Conservation (phyloP, 2,888 invertebrate species). For the Drosophila recens region DNA sequence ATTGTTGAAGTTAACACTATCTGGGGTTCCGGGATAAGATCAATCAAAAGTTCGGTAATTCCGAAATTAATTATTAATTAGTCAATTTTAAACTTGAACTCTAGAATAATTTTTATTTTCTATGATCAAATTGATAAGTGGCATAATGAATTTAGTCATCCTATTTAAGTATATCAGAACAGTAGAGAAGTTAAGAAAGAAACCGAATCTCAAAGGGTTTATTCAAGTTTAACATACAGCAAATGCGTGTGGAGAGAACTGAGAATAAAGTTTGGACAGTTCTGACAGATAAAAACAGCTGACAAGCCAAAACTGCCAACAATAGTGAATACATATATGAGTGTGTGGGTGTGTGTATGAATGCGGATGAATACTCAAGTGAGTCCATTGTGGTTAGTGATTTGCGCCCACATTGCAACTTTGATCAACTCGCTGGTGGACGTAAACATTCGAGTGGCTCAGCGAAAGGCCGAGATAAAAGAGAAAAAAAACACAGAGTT, state of each 20-base stretch:
- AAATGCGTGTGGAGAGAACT: neutral
- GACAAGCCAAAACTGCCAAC: slow-evolving; percentile 28
- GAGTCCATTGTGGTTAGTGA: slow-evolving; percentile 38
- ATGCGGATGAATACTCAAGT: slow-evolving; percentile 22
- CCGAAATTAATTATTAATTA: too few species aligned
- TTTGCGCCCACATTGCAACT: slow-evolving; percentile 43
- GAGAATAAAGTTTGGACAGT: slow-evolving; percentile 34
- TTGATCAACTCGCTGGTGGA: slow-evolving; percentile 45
- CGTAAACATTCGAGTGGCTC: slow-evolving; percentile 41
- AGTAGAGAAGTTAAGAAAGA: neutral
- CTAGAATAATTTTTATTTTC: too few species aligned
- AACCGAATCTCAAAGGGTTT: slow-evolving; percentile 11
- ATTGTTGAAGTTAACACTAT: neutral
- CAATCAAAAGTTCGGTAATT: too few species aligned
- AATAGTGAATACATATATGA: neutral
- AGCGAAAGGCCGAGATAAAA: slow-evolving; percentile 44
- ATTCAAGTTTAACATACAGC: slow-evolving; percentile 34
- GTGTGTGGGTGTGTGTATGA: slow-evolving; percentile 9
- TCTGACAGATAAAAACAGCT: slow-evolving; percentile 42
- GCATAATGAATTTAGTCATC: too few species aligned
- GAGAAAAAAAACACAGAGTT: slow-evolving; percentile 2
- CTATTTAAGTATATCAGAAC: neutral
- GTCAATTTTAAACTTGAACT: too few species aligned
- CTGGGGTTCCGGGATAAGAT: too few species aligned
- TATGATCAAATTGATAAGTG: too few species aligned